These are phyloP conservation scores for Torymus aiolomorphi DNA, from an alignment of 2,888 invertebrate genomes.

Conservation along the genomic window DNA sequence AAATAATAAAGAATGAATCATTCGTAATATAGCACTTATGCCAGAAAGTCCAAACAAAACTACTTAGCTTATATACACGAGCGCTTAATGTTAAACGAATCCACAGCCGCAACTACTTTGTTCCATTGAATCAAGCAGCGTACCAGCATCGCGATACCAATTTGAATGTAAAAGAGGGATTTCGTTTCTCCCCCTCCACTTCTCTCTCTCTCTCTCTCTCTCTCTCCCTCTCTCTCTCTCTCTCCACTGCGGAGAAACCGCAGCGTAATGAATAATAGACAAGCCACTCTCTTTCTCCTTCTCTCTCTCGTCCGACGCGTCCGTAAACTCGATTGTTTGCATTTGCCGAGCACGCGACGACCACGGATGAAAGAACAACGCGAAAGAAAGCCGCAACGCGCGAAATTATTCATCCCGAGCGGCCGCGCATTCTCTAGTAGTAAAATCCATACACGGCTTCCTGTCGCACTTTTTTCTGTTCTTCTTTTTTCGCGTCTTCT, in stretches of 20 bases:
- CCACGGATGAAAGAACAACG: background rate
- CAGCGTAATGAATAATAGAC: constrained; percentile 40
- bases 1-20: too few relatives aligned
- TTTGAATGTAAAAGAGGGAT: constrained; percentile 40
- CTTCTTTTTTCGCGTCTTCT: background rate
- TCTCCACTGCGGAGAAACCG: background rate
- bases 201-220: background rate
- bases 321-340: constrained; percentile 45
- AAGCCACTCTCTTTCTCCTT: background rate
- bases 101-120: too few relatives aligned
- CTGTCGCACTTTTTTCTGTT: background rate
- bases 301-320: background rate
- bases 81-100: too few relatives aligned
- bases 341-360: constrained; percentile 3
- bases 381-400: constrained; percentile 18
- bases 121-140: background rate
- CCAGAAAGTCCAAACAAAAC: too few relatives aligned
- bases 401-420: constrained; percentile 41
- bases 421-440: constrained; percentile 15
- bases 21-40: too few relatives aligned
- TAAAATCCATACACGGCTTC: constrained; percentile 23
- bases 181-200: constrained; percentile 3
- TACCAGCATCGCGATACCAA: constrained; percentile 13
- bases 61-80: too few relatives aligned
- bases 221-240: too few relatives aligned